These are phyloP conservation scores for Sicus ferrugineus DNA, from an alignment of 2,888 invertebrate genomes.

Conservation along the genomic window DNA sequence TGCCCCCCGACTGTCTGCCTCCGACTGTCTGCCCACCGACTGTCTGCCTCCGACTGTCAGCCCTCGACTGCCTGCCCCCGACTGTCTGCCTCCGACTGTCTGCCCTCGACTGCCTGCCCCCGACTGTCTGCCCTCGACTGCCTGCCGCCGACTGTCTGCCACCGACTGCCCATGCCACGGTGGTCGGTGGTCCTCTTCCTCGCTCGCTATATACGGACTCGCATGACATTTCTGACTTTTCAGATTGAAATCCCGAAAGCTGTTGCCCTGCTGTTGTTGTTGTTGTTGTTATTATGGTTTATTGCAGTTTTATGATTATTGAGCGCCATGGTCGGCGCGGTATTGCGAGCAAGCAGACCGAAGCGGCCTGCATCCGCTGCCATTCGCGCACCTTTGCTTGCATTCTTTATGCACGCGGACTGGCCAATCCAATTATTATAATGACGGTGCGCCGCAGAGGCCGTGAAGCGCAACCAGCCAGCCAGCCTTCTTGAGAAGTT, in stretches of 20 bases:
- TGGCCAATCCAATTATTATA: conserved; percentile 26
- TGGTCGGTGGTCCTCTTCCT: neutral
- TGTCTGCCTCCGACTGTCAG: neutral
- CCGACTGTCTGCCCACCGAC: neutral
- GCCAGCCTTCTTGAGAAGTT: neutral
- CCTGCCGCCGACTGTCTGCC: too few relatives aligned
- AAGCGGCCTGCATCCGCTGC: neutral
- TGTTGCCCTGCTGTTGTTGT: neutral
- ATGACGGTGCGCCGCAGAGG: conserved; percentile 7
- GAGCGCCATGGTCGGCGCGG: neutral
- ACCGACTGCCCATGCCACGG: neutral
- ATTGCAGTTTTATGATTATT: conserved; percentile 23
- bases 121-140: neutral
- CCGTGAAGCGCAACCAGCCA: too few relatives aligned
- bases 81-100: too few relatives aligned
- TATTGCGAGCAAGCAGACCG: neutral
- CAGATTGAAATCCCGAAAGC: conserved; percentile 17
- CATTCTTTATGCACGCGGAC: conserved; percentile 25
- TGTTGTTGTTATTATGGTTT: conserved; percentile 4
- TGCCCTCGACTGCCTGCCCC: too few relatives aligned
- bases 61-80: neutral
- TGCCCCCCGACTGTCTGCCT: neutral
- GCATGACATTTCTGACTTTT: conserved; percentile 9
- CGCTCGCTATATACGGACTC: too few relatives aligned
- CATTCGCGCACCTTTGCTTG: neutral